These are phyloP conservation scores for Meta bourneti DNA, from an alignment of 2,888 invertebrate genomes.

Conservation along the genomic window DNA sequence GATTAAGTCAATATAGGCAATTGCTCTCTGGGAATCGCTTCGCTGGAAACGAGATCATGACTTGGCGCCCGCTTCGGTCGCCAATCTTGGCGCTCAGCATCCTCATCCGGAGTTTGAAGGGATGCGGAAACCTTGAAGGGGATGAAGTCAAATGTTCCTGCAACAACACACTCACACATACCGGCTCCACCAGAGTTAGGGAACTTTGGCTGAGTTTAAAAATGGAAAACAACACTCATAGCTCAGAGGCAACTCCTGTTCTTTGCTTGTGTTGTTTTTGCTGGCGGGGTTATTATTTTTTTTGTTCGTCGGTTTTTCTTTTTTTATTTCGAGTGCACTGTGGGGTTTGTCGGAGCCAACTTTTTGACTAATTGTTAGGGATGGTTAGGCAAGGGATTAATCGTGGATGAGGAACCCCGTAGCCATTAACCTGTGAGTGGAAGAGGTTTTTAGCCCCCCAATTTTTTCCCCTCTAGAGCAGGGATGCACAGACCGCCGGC, in stretches of 20 bases:
- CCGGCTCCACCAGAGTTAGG: neutral
- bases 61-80: neutral
- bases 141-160: neutral
- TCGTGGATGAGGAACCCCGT: neutral
- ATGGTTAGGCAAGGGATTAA: neutral
- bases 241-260: slow-evolving; percentile 18
- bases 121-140: neutral
- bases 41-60: no score
- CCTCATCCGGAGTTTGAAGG: neutral
- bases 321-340: neutral
- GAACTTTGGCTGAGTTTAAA: slow-evolving; percentile 34
- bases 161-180: slow-evolving; percentile 18
- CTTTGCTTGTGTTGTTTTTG: slow-evolving; percentile 11
- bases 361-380: neutral
- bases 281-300: slow-evolving; percentile 43
- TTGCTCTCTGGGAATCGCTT: no score
- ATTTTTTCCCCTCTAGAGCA: no score
- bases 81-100: slow-evolving; percentile 12
- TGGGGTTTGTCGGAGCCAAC: neutral
- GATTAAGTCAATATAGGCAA: no score
- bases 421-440: no score
- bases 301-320: slow-evolving; percentile 11
- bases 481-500: no score
- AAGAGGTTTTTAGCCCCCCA: no score
- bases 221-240: slow-evolving; percentile 60